phyloP scores from a whole-genome alignment of 1,140 invertebrate species.

The Telenomus remus region DNA sequence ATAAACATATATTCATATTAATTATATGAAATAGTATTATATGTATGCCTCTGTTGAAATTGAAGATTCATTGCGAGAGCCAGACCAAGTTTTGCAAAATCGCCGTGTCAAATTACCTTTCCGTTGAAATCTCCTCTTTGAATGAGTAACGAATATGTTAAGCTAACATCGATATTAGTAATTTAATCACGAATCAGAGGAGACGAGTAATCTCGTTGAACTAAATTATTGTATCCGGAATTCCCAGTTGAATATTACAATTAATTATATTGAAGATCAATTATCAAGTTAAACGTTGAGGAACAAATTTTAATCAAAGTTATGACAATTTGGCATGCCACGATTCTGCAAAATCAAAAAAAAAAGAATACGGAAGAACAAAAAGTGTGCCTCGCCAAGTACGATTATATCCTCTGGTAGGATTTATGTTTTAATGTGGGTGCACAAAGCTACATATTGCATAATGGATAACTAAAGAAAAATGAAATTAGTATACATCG shows the following conservation, averaged over 20 bases:
- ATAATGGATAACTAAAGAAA: conserved; percentile 38
- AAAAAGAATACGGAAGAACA: no score
- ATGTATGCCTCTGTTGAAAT: conserved; percentile 57
- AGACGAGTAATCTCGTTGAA: background rate
- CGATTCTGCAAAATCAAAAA: conserved; percentile 22
- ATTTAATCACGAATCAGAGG: background rate
- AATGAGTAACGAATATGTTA: no score
- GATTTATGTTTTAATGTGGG: conserved; percentile 61
- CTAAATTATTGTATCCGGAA: conserved; percentile 1
- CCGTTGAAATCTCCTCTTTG: background rate
- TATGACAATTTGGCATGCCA: conserved; percentile 39
- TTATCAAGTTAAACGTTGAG: no score
- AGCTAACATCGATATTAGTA: conserved; percentile 7
- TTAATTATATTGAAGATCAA: no score
- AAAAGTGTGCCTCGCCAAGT: conserved; percentile 31
- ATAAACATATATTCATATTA: conserved; percentile 65
- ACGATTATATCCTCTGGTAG: conserved; percentile 55
- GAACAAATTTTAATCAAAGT: no score
- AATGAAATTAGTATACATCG: conserved; percentile 54
- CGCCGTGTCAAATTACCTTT: conserved; percentile 34
- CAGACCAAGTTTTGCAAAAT: conserved; percentile 30
- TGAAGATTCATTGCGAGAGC: conserved; percentile 41
- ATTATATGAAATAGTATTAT: conserved; percentile 53
- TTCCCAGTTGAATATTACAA: no score
- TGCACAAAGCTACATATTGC: conserved; percentile 52